phyloP scores from a whole-genome alignment of 2,797 vertebrate genomes.

The Mus spretus region DNA sequence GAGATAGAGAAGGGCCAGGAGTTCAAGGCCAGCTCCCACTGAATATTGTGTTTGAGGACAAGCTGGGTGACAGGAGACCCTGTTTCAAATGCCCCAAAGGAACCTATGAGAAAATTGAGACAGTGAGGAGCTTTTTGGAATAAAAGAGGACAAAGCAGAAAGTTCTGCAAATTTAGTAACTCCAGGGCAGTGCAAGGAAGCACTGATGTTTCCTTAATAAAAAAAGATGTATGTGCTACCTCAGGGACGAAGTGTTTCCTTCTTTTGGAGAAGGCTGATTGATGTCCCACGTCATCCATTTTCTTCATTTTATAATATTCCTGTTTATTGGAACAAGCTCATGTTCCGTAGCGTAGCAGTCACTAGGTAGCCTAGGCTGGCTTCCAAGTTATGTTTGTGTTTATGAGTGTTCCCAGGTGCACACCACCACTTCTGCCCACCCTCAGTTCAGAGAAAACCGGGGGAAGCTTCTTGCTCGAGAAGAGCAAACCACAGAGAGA shows the following conservation, averaged over 20 bases:
- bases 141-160: slow-evolving; percentile 22
- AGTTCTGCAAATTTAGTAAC: not conserved
- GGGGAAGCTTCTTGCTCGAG: not conserved
- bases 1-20: not conserved
- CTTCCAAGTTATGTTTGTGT: not conserved
- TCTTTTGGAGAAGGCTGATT: not conserved
- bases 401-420: not conserved
- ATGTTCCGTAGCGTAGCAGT: not conserved
- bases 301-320: not conserved
- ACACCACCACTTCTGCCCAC: not conserved
- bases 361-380: not conserved
- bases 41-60: not conserved
- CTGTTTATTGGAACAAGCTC: not conserved
- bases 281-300: not conserved
- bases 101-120: not conserved
- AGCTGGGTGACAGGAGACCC: not conserved
- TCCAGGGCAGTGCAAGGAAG: not conserved
- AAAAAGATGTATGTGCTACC: not conserved
- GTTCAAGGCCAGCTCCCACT: not conserved
- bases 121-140: not conserved
- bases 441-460: not conserved
- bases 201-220: not conserved
- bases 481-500: not conserved
- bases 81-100: not conserved
- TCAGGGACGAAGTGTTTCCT: not conserved